These are phyloP conservation scores for Helicoverpa zea DNA, from an alignment of 1,140 invertebrate genomes.

Conservation along the genomic window DNA sequence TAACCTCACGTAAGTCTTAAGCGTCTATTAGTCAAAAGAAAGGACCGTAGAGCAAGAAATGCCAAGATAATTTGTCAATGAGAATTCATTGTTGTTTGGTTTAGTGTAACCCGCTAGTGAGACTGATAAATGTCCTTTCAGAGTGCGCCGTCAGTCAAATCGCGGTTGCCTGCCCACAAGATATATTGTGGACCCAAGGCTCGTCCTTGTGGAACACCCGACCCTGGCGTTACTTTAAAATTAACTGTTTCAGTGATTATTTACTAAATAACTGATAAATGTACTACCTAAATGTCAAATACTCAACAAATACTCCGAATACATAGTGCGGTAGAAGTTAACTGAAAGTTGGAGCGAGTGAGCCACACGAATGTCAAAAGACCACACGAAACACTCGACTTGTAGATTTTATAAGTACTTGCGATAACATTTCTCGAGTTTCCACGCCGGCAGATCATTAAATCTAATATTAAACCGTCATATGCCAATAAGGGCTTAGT, in stretches of 20 bases:
- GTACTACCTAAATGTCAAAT: constrained; percentile 3
- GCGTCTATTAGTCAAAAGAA: constrained; percentile 69
- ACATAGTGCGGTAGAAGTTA: not conserved
- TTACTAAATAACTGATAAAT: constrained; percentile 48
- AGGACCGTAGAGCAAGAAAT: constrained; percentile 75
- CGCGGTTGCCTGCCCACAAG: constrained; percentile 84
- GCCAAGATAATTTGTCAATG: constrained; percentile 84
- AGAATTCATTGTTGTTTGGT: constrained; percentile 86
- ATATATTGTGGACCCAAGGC: constrained; percentile 84
- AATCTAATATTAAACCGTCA: too few relatives aligned
- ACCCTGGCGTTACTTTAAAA: constrained; percentile 69
- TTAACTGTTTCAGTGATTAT: constrained; percentile 69
- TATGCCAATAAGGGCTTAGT: too few relatives aligned
- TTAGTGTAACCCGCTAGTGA: constrained; percentile 84
- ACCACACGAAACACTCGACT: not conserved
- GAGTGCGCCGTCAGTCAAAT: constrained; percentile 83
- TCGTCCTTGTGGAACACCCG: constrained; percentile 74
- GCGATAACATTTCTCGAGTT: not conserved
- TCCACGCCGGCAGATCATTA: too few relatives aligned
- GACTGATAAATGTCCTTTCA: constrained; percentile 86
- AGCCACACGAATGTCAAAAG: constrained; percentile 2
- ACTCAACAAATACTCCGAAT: not conserved
- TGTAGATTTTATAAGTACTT: not conserved
- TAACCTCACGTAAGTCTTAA: constrained; percentile 30
- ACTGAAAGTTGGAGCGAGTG: constrained; percentile 1